phyloP scores from a whole-genome alignment of 2,888 invertebrate species.

The Anoplius nigerrimus region DNA sequence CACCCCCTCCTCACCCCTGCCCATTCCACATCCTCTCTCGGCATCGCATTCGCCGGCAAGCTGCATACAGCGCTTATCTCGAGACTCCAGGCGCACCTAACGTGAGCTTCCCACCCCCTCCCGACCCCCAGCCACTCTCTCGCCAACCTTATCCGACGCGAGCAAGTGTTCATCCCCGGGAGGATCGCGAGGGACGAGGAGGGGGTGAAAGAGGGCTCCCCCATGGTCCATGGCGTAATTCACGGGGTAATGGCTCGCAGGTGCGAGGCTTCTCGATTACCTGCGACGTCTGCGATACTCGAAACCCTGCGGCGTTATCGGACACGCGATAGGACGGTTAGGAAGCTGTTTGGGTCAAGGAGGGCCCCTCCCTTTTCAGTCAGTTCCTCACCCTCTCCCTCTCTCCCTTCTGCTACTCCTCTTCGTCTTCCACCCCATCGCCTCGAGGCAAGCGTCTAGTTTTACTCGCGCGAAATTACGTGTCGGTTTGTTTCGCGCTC shows the following conservation, averaged over 20 bases:
- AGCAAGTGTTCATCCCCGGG: background rate
- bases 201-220: too few species aligned
- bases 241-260: conserved; percentile 43
- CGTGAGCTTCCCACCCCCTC: too few species aligned
- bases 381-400: too few species aligned
- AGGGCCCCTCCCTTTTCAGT: too few species aligned
- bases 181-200: too few species aligned
- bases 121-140: background rate
- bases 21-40: too few species aligned
- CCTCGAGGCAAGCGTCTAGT: too few species aligned
- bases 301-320: conserved; percentile 38
- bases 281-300: conserved; percentile 24
- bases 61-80: conserved; percentile 51
- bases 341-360: too few species aligned
- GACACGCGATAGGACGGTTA: conserved; percentile 33
- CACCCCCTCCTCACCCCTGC: conserved; percentile 12
- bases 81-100: conserved; percentile 49
- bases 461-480: too few species aligned
- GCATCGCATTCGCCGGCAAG: conserved; percentile 26
- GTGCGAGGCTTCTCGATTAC: conserved; percentile 45
- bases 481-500: too few species aligned
- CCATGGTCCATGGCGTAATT: conserved; percentile 35
- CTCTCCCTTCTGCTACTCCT: too few species aligned
- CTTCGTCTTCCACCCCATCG: too few species aligned
- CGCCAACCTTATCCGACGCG: background rate